phyloP scores from a whole-genome alignment of 1,140 invertebrate genomes.

The Scylla paramamosain region DNA sequence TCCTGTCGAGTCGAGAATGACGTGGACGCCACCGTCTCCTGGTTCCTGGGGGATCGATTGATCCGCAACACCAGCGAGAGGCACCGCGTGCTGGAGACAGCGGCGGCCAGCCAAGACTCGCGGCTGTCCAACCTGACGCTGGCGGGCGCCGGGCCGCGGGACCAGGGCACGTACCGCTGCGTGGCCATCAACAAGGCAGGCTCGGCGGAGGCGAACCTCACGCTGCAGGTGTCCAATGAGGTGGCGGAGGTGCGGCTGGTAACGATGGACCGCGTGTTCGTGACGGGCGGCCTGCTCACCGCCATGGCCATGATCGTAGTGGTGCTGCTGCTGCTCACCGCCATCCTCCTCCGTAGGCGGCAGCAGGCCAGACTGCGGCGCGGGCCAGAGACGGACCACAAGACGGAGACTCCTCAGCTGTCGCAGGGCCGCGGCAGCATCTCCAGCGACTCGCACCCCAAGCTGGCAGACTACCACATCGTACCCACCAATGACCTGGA shows the following conservation, averaged over 20 bases:
- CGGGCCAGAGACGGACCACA: constrained; percentile 55
- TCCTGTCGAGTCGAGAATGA: constrained; percentile 86
- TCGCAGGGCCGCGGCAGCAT: constrained; percentile 58
- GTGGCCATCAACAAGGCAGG: constrained; percentile 89
- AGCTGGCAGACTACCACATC: constrained; percentile 86
- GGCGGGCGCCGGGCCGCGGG: constrained; percentile 85
- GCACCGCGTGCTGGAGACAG: constrained; percentile 71
- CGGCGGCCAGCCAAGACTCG: constrained; percentile 72
- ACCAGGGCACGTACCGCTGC: constrained; percentile 88
- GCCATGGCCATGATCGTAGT: constrained; percentile 57
- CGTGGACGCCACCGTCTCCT: constrained; percentile 85
- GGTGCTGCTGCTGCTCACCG: constrained; percentile 51
- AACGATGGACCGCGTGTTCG: constrained; percentile 66
- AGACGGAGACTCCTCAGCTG: constrained; percentile 61
- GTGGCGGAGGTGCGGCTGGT: constrained; percentile 73
- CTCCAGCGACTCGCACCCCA: constrained; percentile 68
- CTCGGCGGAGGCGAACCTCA: constrained; percentile 85
- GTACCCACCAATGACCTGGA: constrained; percentile 85
- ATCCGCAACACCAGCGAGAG: constrained; percentile 80
- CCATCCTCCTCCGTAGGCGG: constrained; percentile 56
- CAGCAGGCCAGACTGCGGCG: constrained; percentile 34
- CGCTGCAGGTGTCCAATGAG: constrained; percentile 83
- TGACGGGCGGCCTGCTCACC: constrained; percentile 64
- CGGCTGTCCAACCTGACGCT: constrained; percentile 85
- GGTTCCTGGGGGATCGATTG: constrained; percentile 82